Base-by-base conservation (phyloP, 2,888 invertebrate species). In the Amitus sp. region DNA sequence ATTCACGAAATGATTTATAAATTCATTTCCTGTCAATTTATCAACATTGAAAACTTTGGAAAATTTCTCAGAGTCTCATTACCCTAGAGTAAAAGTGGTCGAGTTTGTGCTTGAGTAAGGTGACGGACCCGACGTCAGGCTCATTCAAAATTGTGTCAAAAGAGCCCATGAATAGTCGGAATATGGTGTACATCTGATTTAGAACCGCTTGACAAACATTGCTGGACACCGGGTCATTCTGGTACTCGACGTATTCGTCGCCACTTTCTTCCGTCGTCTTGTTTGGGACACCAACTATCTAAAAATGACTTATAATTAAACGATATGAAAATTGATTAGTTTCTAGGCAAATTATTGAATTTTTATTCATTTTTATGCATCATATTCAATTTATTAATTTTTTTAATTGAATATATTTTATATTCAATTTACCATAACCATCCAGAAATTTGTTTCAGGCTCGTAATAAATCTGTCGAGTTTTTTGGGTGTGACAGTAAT, bases 401-500 rank as follows among this genome's bases (percentile, higher is more conserved):
- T n/a, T n/a, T n/a, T n/a, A n/a, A n/a, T n/a, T n/a, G n/a, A n/a
- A n/a, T n/a, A n/a, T n/a, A n/a, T n/a, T n/a, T n/a, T n/a, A 20
- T 19, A 3, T 45, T 45, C 19, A 15, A 42, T 27, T 46, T 85
- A 94, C 96, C 91, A 96, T 87, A 49, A 95, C 91, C 86, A 96
- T 90, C 95, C 96, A 97, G 80, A 89, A 95, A 68, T 91, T 88
- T 70, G 88, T 87, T 79, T 97, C 97, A 1, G 96, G 91, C 83
- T 96, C 90, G 80, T 88, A 90, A 80, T 94, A 95, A 51, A 95
- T 85, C 79, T 96, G 94, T 58, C 93, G 87, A 30, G 93, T 92
- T 78, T 96, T 95, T 76, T 93, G 92, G 10, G 96, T 96, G 75
- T 96, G 94, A 58, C 97, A 83, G 49, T 92, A 90, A 83, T 94